Evolutionary conservation across 2,888 invertebrate genomes (phyloP).

Genomic region (Trimorus sp.): DNA sequence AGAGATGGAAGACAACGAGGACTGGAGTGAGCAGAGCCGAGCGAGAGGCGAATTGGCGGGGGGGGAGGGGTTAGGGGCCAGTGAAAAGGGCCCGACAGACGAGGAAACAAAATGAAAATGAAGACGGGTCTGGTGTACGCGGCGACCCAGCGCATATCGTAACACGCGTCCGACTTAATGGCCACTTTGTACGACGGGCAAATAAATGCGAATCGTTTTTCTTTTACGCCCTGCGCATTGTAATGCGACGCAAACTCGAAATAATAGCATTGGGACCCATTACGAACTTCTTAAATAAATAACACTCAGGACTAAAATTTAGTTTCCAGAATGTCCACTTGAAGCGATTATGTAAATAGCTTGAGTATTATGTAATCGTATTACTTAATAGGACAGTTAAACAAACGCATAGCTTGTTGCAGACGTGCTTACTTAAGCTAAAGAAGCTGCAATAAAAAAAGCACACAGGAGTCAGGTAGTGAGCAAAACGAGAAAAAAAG

Average conservation of each 20-base stretch:
- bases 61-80: constrained; percentile 63
- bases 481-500: constrained; percentile 29
- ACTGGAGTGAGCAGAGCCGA: constrained; percentile 61
- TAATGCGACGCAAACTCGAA: constrained; percentile 40
- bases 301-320: constrained; percentile 52
- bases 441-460: constrained; percentile 55
- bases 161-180: constrained; percentile 74
- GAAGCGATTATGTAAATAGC: constrained; percentile 65
- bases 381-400: constrained; percentile 63
- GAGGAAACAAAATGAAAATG: constrained; percentile 60
- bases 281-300: constrained; percentile 60
- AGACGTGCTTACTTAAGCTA: constrained; percentile 60
- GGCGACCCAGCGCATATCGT: constrained; percentile 71
- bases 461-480: constrained; percentile 13
- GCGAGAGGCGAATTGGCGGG: constrained; percentile 77
- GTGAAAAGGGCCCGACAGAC: constrained; percentile 58
- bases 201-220: constrained; percentile 55
- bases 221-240: constrained; percentile 20
- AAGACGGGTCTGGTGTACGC: constrained; percentile 67
- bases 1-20: constrained; percentile 22
- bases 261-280: constrained; percentile 48
- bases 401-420: constrained; percentile 63
- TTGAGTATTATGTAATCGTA: constrained; percentile 65
- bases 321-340: constrained; percentile 63
- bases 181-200: constrained; percentile 57